phyloP scores from a whole-genome alignment of 2,888 invertebrate species.

The Diloba caeruleocephala region DNA sequence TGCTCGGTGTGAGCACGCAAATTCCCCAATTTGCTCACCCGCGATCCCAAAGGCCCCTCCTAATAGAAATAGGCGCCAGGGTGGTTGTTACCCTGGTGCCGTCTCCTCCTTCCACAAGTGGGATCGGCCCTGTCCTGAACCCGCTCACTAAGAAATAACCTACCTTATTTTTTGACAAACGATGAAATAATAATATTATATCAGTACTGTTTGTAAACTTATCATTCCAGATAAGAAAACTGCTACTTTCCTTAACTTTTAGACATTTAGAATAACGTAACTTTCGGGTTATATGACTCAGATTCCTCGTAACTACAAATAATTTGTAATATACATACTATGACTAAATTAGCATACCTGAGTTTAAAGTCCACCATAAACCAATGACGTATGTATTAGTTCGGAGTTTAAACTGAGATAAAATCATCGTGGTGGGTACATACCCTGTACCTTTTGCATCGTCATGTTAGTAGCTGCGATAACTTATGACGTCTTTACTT shows the following conservation, averaged over 20 bases:
- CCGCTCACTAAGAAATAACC: too few relatives aligned
- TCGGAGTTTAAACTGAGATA: constrained; percentile 14
- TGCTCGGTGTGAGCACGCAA: too few relatives aligned
- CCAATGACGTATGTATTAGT: constrained; percentile 43
- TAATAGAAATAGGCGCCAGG: too few relatives aligned
- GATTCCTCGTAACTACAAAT: constrained; percentile 19
- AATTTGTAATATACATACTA: constrained; percentile 3
- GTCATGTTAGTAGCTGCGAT: constrained; percentile 18
- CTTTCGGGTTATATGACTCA: constrained; percentile 31
- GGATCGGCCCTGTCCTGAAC: too few relatives aligned
- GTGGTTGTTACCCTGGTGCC: too few relatives aligned
- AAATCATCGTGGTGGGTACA: constrained; percentile 13
- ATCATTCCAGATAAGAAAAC: neutral
- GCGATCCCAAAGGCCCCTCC: too few relatives aligned
- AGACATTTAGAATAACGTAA: neutral
- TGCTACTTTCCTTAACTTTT: constrained; percentile 21
- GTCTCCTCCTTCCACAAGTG: too few relatives aligned
- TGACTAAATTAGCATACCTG: constrained; percentile 8
- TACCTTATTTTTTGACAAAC: too few relatives aligned
- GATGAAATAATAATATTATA: too few relatives aligned
- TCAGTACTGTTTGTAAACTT: too few relatives aligned
- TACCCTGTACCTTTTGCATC: constrained; percentile 17
- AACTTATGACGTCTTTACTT: constrained; percentile 26
- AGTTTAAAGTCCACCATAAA: constrained; percentile 37
- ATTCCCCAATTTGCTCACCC: too few relatives aligned